phyloP scores from a whole-genome alignment of 2,797 vertebrate species.

The Tenualosa ilisha region DNA sequence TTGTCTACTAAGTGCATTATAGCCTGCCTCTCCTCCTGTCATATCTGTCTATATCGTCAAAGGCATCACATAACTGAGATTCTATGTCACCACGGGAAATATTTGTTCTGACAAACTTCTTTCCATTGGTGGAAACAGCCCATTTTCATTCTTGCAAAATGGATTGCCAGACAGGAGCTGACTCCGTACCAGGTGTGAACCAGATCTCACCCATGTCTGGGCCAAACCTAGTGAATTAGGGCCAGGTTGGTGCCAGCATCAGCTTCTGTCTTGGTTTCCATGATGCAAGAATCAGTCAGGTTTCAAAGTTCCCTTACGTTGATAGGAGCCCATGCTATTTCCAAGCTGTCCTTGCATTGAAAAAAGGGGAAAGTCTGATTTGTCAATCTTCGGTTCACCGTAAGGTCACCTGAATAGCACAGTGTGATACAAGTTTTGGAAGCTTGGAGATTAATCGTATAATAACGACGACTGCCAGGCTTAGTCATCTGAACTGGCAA shows the following conservation, averaged over 20 bases:
- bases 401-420: conserved; percentile 63
- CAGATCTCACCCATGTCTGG: not conserved
- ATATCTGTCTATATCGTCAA: not conserved
- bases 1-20: not conserved
- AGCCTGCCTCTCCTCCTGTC: not conserved
- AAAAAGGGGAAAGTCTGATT: conserved; percentile 45
- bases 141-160: conserved; percentile 35
- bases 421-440: conserved; percentile 57
- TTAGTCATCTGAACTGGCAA: conserved; percentile 73
- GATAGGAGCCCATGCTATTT: conserved; percentile 37
- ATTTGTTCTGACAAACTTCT: conserved; percentile 48
- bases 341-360: conserved; percentile 25
- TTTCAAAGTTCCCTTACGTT: conserved; percentile 28
- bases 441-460: conserved; percentile 65
- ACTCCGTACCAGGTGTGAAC: not conserved
- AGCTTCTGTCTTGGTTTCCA: not conserved
- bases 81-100: conserved; percentile 50
- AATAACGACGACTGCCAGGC: conserved; percentile 70
- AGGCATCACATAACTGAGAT: conserved; percentile 42
- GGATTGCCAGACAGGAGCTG: not conserved
- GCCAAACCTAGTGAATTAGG: not conserved
- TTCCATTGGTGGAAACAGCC: conserved; percentile 42
- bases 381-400: conserved; percentile 62
- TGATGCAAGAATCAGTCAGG: not conserved
- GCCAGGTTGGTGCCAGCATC: conserved; percentile 19